Evolutionary conservation across 2,113 vertebrate species (phyloP).

Genomic region (Eonycteris spelaea): DNA sequence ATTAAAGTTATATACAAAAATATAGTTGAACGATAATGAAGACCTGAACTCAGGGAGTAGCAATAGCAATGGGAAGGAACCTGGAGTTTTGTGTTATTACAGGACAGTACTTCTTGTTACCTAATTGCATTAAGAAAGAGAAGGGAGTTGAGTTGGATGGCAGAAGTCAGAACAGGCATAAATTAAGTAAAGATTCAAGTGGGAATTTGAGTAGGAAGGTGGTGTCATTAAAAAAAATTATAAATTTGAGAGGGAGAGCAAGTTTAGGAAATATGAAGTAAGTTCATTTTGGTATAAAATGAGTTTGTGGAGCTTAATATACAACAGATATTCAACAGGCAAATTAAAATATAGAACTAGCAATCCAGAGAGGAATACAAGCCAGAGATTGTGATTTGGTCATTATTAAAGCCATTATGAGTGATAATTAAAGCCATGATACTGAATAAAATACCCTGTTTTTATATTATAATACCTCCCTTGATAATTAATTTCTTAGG

Average conservation of each 20-base stretch:
- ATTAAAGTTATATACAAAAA: not conserved
- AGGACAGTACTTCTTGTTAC: not conserved
- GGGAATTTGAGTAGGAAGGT: constrained; percentile 2
- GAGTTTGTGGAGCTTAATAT: not conserved
- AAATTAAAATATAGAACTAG: not conserved
- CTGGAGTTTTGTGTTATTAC: not conserved
- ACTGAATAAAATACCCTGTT: not conserved
- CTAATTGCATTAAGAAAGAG: not conserved
- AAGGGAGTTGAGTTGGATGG: not conserved
- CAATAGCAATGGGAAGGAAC: not conserved
- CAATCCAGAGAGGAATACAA: not conserved
- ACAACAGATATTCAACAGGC: not conserved
- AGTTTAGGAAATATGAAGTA: not conserved
- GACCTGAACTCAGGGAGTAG: not conserved
- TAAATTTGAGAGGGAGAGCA: not conserved
- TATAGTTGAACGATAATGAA: not conserved
- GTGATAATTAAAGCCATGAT: not conserved
- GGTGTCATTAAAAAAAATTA: not conserved
- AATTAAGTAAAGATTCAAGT: not conserved
- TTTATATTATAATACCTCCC: not conserved
- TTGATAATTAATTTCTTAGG: not conserved
- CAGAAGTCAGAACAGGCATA: not conserved
- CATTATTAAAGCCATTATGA: not conserved
- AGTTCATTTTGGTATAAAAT: not conserved
- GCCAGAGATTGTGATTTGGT: not conserved